Base-by-base conservation (phyloP, 2,113 vertebrate species). In the Bos javanicus region DNA sequence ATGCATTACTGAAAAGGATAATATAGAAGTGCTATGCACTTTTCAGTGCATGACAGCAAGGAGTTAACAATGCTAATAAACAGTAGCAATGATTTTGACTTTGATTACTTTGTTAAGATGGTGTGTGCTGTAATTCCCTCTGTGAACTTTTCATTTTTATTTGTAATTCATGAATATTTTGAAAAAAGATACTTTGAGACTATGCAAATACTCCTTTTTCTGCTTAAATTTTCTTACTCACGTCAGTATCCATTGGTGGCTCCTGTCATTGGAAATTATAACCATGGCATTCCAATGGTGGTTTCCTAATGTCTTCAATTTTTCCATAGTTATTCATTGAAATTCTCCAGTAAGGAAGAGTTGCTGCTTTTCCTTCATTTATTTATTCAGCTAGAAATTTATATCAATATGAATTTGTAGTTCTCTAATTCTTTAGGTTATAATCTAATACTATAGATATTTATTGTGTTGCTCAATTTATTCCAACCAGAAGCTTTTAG, bases 401-500 rank as follows among this genome's bases (percentile, higher is more conserved):
- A 59, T 92, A 81, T 67, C 36, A 87, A 36, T 76, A 52, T 93
- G 19, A 95, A 94, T 87, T 95, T 59, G 76, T 88, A 11, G 3
- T 48, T 95, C 91, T 89, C 93, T 93, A 71, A 97, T 86, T 88
- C 6, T 54, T 84, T 95, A 92, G 43, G 19, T 90, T 91, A 94
- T 81, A 80, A 74, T 81, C 67, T 21, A 84, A 62, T 84, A 59
- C 5, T 50, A 87, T 11, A 84, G n/a, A 89, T 95, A 96, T 94
- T 96, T 96, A 93, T 54, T 87, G 14, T 83, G 10, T 48, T 81
- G 57, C 25, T 95, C 19, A 88, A 90, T 13, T 90, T 91, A 16
- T 76, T 95, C 52, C 46, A 84, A 90, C 57, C 39, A 90, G 78
- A 94, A 90, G 80, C 6, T 95, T 96, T 94, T 92, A 97, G 96